These are phyloP conservation scores for Clanis bilineata DNA, from an alignment of 2,888 invertebrate genomes.

Conservation along the genomic window DNA sequence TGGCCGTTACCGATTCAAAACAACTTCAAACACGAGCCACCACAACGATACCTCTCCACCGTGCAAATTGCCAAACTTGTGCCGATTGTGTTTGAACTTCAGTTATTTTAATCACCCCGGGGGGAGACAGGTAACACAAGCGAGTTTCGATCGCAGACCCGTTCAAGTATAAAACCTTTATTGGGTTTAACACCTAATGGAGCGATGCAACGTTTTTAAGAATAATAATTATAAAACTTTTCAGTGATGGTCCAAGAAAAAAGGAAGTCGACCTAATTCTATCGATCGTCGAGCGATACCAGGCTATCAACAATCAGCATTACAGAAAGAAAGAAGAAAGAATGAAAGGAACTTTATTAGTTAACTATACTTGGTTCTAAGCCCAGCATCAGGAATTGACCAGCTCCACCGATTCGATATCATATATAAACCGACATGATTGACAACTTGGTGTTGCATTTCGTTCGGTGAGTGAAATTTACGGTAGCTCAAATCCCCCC, in stretches of 20 bases:
- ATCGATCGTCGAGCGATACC: too few relatives aligned
- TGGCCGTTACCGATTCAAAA: not conserved
- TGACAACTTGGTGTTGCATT: too few relatives aligned
- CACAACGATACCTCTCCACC: not conserved
- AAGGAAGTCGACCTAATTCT: not conserved
- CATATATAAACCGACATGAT: too few relatives aligned
- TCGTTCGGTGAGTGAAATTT: too few relatives aligned
- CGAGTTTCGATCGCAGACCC: conserved; percentile 2
- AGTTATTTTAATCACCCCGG: conserved; percentile 9
- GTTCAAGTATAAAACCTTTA: not conserved
- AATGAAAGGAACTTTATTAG: too few relatives aligned
- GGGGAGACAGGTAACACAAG: not conserved
- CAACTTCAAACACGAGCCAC: conserved; percentile 6
- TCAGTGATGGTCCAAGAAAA: not conserved
- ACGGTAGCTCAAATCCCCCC: too few relatives aligned
- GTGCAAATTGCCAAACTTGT: conserved; percentile 7
- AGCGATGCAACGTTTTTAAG: not conserved
- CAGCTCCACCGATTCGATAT: too few relatives aligned
- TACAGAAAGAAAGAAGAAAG: too few relatives aligned
- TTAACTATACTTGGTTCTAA: too few relatives aligned
- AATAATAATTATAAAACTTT: not conserved
- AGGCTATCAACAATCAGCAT: too few relatives aligned
- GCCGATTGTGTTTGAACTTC: conserved; percentile 6
- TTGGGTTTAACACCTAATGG: not conserved
- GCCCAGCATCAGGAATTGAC: too few relatives aligned